phyloP scores from a whole-genome alignment of 2,113 vertebrate species.

The Alectura lathami region DNA sequence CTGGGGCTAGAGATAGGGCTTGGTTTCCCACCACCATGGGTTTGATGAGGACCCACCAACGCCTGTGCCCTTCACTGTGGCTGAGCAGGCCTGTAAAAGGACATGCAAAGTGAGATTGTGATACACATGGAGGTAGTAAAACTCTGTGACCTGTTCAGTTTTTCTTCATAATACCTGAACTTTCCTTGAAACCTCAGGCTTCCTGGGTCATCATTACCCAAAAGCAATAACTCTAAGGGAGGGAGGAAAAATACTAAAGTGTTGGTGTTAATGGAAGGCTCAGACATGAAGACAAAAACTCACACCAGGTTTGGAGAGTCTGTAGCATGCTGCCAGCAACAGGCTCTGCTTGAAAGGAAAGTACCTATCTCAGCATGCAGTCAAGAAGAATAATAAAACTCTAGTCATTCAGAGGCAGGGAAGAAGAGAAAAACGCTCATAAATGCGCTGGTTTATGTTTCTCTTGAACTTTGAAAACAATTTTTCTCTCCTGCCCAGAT shows the following conservation, averaged over 20 bases:
- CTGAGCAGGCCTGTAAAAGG: background rate
- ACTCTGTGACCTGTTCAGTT: background rate
- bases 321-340: slow-evolving; percentile 19
- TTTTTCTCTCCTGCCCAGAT: slow-evolving; percentile 27
- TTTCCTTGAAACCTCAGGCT: background rate
- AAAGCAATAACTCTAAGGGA: background rate
- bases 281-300: background rate
- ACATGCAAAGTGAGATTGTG: background rate
- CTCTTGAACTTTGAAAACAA: slow-evolving; percentile 18
- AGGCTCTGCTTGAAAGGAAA: slow-evolving; percentile 39
- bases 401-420: background rate
- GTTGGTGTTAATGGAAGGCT: slow-evolving; percentile 16
- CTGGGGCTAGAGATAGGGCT: background rate
- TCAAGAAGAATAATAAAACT: slow-evolving; percentile 59
- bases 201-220: background rate
- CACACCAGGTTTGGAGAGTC: background rate
- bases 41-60: background rate
- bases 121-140: background rate
- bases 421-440: slow-evolving; percentile 50
- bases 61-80: background rate
- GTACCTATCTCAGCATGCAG: slow-evolving; percentile 50
- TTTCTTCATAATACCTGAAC: background rate
- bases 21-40: accelerated
- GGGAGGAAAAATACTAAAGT: background rate
- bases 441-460: slow-evolving; percentile 56